phyloP scores from a whole-genome alignment of 2,888 invertebrate species.

The Sinelater perroti region DNA sequence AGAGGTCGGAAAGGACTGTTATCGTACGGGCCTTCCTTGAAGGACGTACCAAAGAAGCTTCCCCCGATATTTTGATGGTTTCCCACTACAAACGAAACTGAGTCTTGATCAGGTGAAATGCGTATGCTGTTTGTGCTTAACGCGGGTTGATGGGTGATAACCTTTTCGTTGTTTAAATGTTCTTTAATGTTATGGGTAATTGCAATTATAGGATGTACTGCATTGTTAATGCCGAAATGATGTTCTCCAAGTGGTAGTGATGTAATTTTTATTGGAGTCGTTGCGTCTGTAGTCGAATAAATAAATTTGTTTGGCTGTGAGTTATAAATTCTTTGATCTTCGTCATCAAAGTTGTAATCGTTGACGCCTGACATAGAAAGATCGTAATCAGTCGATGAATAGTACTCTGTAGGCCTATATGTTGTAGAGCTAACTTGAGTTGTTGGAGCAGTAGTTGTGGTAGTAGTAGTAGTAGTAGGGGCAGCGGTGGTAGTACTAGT shows the following conservation, averaged over 20 bases:
- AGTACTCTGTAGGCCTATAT: background rate
- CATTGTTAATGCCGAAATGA: conserved; percentile 49
- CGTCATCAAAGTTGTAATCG: conserved; percentile 41
- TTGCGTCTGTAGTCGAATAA: conserved; percentile 27
- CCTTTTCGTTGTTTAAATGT: conserved; percentile 58
- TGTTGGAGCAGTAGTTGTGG: background rate
- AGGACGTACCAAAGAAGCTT: conserved; percentile 59
- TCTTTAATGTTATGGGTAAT: conserved; percentile 58
- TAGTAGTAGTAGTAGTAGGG: conserved; percentile 34
- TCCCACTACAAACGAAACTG: conserved; percentile 71
- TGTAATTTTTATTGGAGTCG: conserved; percentile 51
- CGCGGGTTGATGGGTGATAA: conserved; percentile 55
- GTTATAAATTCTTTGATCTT: conserved; percentile 37
- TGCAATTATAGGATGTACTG: conserved; percentile 55
- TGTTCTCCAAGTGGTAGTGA: conserved; percentile 60
- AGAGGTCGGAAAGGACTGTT: conserved; percentile 57
- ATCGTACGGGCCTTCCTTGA: conserved; percentile 63
- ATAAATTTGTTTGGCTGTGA: background rate
- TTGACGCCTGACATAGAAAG: conserved; percentile 24
- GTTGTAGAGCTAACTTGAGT: conserved; percentile 31
- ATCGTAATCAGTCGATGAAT: conserved; percentile 2
- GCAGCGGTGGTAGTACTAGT: conserved; percentile 38
- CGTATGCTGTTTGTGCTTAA: conserved; percentile 72
- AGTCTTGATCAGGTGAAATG: conserved; percentile 70
- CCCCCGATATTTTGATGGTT: conserved; percentile 68